A percentile compares a stretch with the other conserved stretches of the same genome.
Conservation (phyloP, 2,888 invertebrate species). For the Conchocele bisecta region DNA sequence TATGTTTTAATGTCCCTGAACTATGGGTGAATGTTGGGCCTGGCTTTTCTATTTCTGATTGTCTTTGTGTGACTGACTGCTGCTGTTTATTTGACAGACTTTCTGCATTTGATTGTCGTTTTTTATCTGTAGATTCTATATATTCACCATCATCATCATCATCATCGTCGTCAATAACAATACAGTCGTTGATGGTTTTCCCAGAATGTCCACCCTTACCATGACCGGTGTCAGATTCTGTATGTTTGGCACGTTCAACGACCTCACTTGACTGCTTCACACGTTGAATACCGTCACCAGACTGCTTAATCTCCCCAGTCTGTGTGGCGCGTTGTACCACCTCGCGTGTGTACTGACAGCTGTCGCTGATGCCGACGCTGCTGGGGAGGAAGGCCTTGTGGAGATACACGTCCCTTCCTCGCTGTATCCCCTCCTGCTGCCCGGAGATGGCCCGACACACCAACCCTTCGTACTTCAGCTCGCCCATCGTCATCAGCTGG, state of each 20-base stretch:
- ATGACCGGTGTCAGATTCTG: background rate
- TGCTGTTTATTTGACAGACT: too few relatives aligned
- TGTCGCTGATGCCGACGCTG: slow-evolving; percentile 83
- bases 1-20: slow-evolving; percentile 87
- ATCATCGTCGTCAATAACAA: slow-evolving; percentile 1
- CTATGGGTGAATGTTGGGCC: slow-evolving; percentile 85
- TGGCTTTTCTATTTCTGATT: background rate
- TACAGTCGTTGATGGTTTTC: background rate
- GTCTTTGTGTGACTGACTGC: too few relatives aligned
- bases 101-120: slow-evolving; percentile 7
- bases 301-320: background rate
- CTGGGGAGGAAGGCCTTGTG: slow-evolving; percentile 78
- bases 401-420: slow-evolving; percentile 52
- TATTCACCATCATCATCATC: background rate
- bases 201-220: background rate
- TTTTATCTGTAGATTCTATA: too few relatives aligned
- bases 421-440: slow-evolving; percentile 71
- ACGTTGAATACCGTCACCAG: background rate
- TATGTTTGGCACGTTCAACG: background rate
- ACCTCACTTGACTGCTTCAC: background rate
- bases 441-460: slow-evolving; percentile 80
- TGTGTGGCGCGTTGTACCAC: background rate
- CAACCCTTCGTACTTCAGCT: slow-evolving; percentile 83
- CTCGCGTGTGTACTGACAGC: slow-evolving; percentile 82
- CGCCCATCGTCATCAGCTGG: slow-evolving; percentile 87